Conservation (phyloP, 64 coral and sea anemone genomes). For the Porites australiensis region DNA sequence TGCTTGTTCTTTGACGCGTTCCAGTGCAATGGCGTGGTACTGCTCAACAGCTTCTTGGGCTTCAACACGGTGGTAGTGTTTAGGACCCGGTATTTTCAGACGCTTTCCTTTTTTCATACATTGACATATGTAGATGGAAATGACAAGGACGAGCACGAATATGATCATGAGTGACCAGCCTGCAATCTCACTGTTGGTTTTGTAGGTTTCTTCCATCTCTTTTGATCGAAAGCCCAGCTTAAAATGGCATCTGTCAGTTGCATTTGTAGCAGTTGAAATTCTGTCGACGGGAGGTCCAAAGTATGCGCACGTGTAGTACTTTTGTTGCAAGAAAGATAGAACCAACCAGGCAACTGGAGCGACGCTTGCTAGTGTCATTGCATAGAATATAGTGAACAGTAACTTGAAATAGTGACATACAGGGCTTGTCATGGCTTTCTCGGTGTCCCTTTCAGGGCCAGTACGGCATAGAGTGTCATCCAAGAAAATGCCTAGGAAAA, state of each 20-base stretch:
- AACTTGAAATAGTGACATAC: neutral
- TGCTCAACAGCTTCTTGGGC: neutral
- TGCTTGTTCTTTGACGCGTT: neutral
- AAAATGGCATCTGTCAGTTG: neutral
- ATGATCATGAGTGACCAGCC: conserved; percentile 10
- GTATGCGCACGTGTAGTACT: conserved; percentile 22
- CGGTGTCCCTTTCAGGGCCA: neutral
- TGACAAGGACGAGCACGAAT: neutral
- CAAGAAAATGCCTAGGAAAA: neutral
- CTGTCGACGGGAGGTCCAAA: neutral
- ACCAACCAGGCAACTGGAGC: conserved; percentile 9
- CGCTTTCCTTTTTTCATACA: neutral
- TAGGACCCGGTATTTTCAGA: neutral
- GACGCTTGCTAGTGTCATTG: neutral
- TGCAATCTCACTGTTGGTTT: conserved; percentile 24
- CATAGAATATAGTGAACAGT: neutral
- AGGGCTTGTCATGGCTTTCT: neutral
- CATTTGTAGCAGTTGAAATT: neutral
- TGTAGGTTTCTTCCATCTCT: neutral
- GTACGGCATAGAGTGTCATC: neutral
- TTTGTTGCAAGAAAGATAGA: conserved; percentile 11
- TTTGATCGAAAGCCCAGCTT: neutral
- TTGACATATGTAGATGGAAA: neutral
- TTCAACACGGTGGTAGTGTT: conserved; percentile 27
- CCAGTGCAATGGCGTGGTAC: neutral